Conservation (phyloP, 1,140 invertebrate genomes). For the Nylanderia fulva region DNA sequence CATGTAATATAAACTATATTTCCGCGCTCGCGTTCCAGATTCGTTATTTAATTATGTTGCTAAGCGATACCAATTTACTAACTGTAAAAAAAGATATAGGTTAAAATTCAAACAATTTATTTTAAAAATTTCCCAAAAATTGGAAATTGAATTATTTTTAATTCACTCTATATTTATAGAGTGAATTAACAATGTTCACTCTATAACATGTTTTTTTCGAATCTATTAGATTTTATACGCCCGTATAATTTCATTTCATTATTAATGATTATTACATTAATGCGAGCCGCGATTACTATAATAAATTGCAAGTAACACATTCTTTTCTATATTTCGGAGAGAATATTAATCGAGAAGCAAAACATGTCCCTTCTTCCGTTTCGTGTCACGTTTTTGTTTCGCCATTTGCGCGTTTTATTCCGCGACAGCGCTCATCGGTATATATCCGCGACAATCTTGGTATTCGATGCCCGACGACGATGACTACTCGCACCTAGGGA, state of each 20-base stretch:
- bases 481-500: conserved; percentile 62
- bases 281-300: neutral
- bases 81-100: neutral
- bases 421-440: conserved; percentile 35
- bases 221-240: neutral
- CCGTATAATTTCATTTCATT: neutral
- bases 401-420: conserved; percentile 39
- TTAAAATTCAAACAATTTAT: neutral
- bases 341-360: conserved; percentile 1
- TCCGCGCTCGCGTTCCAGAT: neutral
- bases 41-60: neutral
- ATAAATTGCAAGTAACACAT: too few relatives aligned
- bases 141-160: neutral
- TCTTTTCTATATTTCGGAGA: neutral
- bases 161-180: too few relatives aligned
- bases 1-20: neutral
- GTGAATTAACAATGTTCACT: too few relatives aligned
- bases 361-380: neutral
- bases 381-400: conserved; percentile 2
- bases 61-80: neutral
- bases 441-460: conserved; percentile 24
- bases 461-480: conserved; percentile 29
- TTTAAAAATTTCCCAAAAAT: neutral
- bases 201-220: neutral
- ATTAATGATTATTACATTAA: neutral